phyloP scores from a whole-genome alignment of 2,797 vertebrate species.

The Cephalopachus bancanus region DNA sequence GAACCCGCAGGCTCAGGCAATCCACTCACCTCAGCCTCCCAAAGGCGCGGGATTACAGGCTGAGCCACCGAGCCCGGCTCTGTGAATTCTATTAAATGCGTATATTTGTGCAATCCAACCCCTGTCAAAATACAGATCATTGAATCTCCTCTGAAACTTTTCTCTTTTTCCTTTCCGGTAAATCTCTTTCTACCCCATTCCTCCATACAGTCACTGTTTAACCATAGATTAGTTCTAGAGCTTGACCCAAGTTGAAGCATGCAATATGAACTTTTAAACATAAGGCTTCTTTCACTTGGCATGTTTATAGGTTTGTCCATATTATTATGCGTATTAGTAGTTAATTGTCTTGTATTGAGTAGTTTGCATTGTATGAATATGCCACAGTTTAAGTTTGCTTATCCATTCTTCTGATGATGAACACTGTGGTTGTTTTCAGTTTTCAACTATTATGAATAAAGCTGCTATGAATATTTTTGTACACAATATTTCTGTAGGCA shows the following conservation, averaged over 20 bases:
- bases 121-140: constrained; percentile 16
- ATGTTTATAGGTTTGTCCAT: not conserved
- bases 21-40: too few species aligned
- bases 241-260: not conserved
- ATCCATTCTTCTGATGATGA: not conserved
- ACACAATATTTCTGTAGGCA: not conserved
- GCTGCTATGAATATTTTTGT: not conserved
- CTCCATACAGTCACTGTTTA: not conserved
- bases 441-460: constrained; percentile 25
- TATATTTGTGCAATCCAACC: not conserved
- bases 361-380: not conserved
- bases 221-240: not conserved
- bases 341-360: not conserved
- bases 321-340: not conserved
- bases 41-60: too few species aligned
- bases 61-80: not conserved
- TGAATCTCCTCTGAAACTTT: not conserved
- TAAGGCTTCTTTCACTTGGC: not conserved
- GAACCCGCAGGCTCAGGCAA: too few species aligned
- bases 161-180: not conserved
- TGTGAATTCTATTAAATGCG: not conserved
- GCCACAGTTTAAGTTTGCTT: not conserved
- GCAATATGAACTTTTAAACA: not conserved
- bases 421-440: not conserved
- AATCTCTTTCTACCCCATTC: not conserved